phyloP scores from a whole-genome alignment of 2,113 vertebrate species.

The Sapajus apella region DNA sequence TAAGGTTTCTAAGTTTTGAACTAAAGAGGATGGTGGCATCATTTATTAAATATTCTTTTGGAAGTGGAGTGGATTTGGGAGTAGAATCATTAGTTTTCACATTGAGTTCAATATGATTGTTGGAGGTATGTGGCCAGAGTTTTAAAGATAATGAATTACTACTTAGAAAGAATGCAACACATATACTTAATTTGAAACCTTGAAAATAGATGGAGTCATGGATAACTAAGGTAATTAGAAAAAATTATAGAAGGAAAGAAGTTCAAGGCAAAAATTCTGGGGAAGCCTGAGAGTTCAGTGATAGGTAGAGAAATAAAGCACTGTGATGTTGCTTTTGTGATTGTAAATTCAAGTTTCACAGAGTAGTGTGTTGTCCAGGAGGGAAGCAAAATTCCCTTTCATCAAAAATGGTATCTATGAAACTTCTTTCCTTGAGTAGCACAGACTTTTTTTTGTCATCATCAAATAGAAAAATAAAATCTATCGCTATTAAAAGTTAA shows the following conservation, averaged over 20 bases:
- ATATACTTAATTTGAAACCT: not conserved
- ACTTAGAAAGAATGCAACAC: not conserved
- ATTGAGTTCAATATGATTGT: not conserved
- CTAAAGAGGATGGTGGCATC: not conserved
- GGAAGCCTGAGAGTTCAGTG: not conserved
- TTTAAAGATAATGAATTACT: not conserved
- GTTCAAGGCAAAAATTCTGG: not conserved
- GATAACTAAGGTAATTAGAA: not conserved
- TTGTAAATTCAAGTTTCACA: not conserved
- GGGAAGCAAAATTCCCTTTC: not conserved
- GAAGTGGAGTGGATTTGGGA: not conserved
- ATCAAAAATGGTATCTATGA: not conserved
- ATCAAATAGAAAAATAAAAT: conserved; percentile 1
- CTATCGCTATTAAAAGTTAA: not conserved
- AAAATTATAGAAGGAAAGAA: not conserved
- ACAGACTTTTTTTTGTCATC: conserved; percentile 5
- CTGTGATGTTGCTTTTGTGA: not conserved
- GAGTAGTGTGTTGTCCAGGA: not conserved
- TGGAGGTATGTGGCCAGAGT: not conserved
- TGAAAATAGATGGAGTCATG: not conserved
- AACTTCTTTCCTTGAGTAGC: not conserved
- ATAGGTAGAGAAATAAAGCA: not conserved
- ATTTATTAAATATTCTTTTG: conserved; percentile 1
- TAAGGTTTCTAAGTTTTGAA: not conserved
- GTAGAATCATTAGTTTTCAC: not conserved